Base-by-base conservation (phyloP, 2,888 invertebrate genomes). In the Drosophila rubida region DNA sequence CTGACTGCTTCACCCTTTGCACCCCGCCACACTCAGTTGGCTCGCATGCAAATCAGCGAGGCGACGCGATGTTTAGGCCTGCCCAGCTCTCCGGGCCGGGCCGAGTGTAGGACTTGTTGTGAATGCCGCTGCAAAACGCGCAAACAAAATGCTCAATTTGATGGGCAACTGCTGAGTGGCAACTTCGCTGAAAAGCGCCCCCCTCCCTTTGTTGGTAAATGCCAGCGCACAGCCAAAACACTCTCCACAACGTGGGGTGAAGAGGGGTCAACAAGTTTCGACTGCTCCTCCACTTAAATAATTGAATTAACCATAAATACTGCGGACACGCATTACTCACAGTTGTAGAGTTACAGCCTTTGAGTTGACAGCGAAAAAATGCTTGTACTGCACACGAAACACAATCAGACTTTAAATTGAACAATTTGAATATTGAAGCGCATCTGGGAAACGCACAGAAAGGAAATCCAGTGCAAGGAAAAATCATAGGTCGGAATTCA, bases 131-230 rank as follows among this genome's bases (percentile, higher is more conserved):
- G 53, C 65, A 78, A 78, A 71, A 70, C 61, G 65, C 58, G 70
- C 77, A 57, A 78, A 65, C 83, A 70, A 78, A 81, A 78, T 78
- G 80, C 73, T 71, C 78, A 73, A 75, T 78, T 80, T 77, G 83
- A 79, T 74, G 80, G 69, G 64, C 74, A 74, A 76, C 72, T 76
- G 66, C 41, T 44, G 60, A 44, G 54, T 61, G 65, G 51, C 37
- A 75, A 42, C n/a, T 4, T 19, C 11, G 48, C 42, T 55, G 9
- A 22, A 55, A 39, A 35, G 32, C 41, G 25, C 16, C 44, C 14
- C 25, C 22, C 16, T 39, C 14, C 25, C 22, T 51, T 67, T 7
- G 14, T 50, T 41, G 32, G 30, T 13, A 50, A 44, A 59, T 59
- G 50, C 35, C 25, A 54, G 19, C 30, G 8, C 30, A n/a, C n/a